Base-by-base conservation (phyloP, 2,797 vertebrate species). In the Ara ararauna region DNA sequence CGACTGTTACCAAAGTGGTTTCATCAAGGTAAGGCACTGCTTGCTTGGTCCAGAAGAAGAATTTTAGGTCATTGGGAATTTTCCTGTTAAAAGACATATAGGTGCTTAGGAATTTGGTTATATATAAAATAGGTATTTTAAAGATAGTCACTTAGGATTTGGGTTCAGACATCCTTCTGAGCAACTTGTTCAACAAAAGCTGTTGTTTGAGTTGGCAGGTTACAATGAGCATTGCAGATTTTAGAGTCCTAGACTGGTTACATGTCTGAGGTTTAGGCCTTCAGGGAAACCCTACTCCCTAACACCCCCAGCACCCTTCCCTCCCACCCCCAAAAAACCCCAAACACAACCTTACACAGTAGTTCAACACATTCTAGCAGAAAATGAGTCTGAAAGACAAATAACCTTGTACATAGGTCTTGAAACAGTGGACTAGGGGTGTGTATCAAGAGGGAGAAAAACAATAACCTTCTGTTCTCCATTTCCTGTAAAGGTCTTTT, bases 401-500 rank as follows among this genome's bases (percentile, higher is more conserved):
- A 71, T 90, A 94, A 95, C 75, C 79, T 96, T 90, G 74, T 95
- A 91, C 80, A 87, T 94, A 97, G 92, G 93, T 93, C 81, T 94
- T 87, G 66, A 67, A 98, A 97, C 97, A 97, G 90, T 97, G 62
- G 51, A 30, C 81, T 96, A 89, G 84, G n/a, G 27, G 8, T 29
- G 30, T 34, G 21, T 90, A 60, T 87, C 58, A 72, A 90, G 67
- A 94, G 61, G 30, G 38, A 91, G 82, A 89, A 94, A 96, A 97
- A 97, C 96, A 98, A 65, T 96, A 83, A 91, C 77, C 88, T 97
- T 96, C 94, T 97, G 96, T 96, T 96, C 84, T 94, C 56, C 26
- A 5, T 95, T 97, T 98, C 97, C 94, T 96, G 94, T 68, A 76
- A 93, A 92, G 42, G 53, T 38, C 23, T 89, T 85, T 73, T 73